A percentile compares a stretch with the other conserved stretches of the same genome.
These are phyloP conservation scores for Herpetotheres cachinnans DNA, from an alignment of 2,113 vertebrate species.

Conservation along the genomic window DNA sequence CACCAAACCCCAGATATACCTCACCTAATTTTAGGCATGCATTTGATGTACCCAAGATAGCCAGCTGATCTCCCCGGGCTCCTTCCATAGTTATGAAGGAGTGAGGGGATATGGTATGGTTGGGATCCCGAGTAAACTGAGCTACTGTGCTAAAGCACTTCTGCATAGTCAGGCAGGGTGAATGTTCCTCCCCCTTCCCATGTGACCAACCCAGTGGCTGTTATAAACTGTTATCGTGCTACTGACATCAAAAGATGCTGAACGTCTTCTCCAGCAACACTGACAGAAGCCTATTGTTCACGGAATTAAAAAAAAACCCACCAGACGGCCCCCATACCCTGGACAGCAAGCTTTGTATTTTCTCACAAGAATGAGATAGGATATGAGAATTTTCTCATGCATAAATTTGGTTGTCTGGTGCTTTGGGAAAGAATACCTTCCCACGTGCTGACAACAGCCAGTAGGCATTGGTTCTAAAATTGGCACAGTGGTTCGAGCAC, in stretches of 20 bases:
- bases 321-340: background rate
- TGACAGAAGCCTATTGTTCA: slow-evolving; percentile 50
- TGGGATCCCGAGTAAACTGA: background rate
- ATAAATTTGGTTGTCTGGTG: slow-evolving; percentile 45
- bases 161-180: background rate
- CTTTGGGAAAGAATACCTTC: slow-evolving; percentile 16
- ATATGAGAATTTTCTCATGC: slow-evolving; percentile 54
- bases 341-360: slow-evolving; percentile 30
- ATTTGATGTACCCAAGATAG: background rate
- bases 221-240: background rate
- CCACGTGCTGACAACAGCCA: background rate
- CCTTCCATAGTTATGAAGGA: background rate
- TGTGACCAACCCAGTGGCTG: background rate
- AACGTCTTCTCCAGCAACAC: background rate
- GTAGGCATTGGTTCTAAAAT: background rate
- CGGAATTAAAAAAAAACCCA: background rate
- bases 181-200: background rate
- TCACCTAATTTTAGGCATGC: background rate
- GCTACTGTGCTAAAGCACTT: background rate
- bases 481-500: background rate
- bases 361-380: slow-evolving; percentile 3
- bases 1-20: background rate
- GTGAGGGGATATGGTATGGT: background rate
- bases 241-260: slow-evolving; percentile 41
- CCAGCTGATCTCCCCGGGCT: background rate